Base-by-base conservation (phyloP, 2,797 vertebrate species). In the Sciaenops ocellatus region DNA sequence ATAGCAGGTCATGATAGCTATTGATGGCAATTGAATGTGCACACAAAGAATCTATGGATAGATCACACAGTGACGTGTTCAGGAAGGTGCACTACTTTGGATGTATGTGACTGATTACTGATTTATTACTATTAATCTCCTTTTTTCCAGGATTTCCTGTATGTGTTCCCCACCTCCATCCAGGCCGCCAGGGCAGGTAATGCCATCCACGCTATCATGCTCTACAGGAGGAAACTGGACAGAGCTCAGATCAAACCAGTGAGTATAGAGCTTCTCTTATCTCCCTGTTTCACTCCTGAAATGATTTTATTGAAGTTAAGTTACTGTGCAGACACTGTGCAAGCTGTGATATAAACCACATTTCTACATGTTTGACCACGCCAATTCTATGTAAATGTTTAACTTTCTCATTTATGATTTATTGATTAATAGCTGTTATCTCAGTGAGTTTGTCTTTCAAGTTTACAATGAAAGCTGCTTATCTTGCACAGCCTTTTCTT, bases 101-200 rank as follows among this genome's bases (percentile, higher is more conserved):
- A 8, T 69, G 18, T 64, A 66, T 66, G 11, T 55, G 16, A 70
- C 10, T 52, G 13, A 22, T 68, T 20, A 46, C 30, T 38, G 3
- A 76, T 61, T n/a, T 15, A 26, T 56, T 22, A 5, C 3, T 20
- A 1, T 41, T n/a, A 1, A 44, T 65, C 10, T 20, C 0, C 0
- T 71, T 22, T 38, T 64, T n/a, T 41, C 26, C 85, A 99, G 98
- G 98, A 99, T 78, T 96, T 97, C 81, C 93, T 99, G 59, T 97
- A 97, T 34, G 87, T 97, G 34, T 80, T 82, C 71, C 98, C 98
- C 20, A 98, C 97, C 1, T 88, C 89, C 50, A 46, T 97, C 26
- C 98, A 98, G 93, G 97, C 98, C 0, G 98, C 98, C 44, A 94
- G 98, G 79, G 97, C 98, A 41, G 98, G 97, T 46, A 99, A 99